Evolutionary conservation across 2,113 vertebrate genomes (phyloP).

Genomic region (Aldabrachelys gigantea): DNA sequence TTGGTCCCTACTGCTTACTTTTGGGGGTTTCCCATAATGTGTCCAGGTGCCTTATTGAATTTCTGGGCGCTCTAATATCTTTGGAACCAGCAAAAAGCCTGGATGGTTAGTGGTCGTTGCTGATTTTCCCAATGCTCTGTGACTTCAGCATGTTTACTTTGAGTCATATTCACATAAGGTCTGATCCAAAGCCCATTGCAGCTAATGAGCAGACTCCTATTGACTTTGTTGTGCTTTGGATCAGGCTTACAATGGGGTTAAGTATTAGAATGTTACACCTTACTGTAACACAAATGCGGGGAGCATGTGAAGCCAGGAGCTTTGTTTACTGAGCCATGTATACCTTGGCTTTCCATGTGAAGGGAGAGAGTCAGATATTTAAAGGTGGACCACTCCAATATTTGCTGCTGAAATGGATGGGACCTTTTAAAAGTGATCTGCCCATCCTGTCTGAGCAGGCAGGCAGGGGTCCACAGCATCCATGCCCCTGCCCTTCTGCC

Average conservation of each 20-base stretch:
- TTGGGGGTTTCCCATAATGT: fast-evolving
- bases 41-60: fast-evolving
- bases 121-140: neutral
- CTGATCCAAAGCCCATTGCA: neutral
- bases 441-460: neutral
- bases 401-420: too few species aligned
- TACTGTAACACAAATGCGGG: fast-evolving
- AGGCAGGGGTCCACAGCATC: neutral
- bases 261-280: neutral
- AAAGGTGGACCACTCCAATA: too few species aligned
- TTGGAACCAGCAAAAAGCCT: neutral
- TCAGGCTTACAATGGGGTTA: neutral
- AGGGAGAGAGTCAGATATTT: too few species aligned
- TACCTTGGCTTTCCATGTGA: too few species aligned
- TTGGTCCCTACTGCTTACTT: neutral
- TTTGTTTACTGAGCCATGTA: neutral
- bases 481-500: neutral
- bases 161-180: neutral
- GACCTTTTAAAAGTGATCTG: neutral
- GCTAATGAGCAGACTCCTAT: neutral
- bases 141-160: too few species aligned
- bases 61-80: fast-evolving
- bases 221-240: too few species aligned
- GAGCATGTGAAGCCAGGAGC: neutral
- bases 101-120: neutral